Evolutionary conservation across 2,888 invertebrate genomes (phyloP).

Genomic region (Reticulitermes lucifugus): DNA sequence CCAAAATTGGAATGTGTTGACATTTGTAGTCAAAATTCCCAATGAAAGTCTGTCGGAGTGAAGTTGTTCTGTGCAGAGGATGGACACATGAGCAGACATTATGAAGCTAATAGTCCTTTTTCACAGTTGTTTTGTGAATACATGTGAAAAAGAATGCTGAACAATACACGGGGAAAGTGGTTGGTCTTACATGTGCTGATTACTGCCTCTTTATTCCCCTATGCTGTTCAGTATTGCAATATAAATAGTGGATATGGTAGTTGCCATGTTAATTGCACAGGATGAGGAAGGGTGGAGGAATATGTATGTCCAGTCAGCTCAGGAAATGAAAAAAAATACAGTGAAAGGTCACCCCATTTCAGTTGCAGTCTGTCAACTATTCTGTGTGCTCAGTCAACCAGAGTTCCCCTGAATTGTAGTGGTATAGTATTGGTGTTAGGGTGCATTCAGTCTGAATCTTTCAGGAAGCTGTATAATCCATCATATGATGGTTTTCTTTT

Average conservation of each 20-base stretch:
- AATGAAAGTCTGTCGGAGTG: too few species aligned
- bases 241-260: neutral
- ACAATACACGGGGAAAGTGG: too few species aligned
- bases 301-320: neutral
- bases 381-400: slow-evolving; percentile 18
- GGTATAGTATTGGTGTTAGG: neutral
- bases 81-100: too few species aligned
- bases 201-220: neutral
- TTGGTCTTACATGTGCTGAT: neutral
- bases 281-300: slow-evolving; percentile 30
- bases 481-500: too few species aligned
- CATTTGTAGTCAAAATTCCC: too few species aligned
- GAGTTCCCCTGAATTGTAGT: neutral
- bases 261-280: neutral
- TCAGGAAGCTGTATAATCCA: neutral
- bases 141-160: too few species aligned
- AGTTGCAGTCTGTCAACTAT: neutral
- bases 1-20: too few species aligned
- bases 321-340: slow-evolving; percentile 5
- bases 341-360: slow-evolving; percentile 16
- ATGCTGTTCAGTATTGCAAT: neutral
- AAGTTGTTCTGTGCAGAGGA: too few species aligned
- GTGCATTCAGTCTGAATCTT: neutral
- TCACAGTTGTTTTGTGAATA: too few species aligned
- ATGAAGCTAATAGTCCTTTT: too few species aligned